These are phyloP conservation scores for Onychomys torridus DNA, from an alignment of 2,797 vertebrate genomes.

Conservation along the genomic window DNA sequence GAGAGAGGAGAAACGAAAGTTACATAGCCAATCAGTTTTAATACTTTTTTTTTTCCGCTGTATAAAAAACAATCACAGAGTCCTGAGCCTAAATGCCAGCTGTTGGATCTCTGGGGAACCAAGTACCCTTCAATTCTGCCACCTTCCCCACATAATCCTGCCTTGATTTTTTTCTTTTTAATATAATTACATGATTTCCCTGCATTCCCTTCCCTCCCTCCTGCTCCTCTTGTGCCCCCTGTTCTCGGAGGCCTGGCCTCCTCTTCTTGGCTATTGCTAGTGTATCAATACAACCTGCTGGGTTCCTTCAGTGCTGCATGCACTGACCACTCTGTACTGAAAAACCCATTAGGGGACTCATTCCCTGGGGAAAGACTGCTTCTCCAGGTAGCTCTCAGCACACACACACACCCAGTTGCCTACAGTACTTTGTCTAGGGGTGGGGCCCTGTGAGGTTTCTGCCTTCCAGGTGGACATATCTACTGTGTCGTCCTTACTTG, in stretches of 20 bases:
- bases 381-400: too few relatives aligned
- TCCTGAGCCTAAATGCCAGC: not conserved
- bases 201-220: not conserved
- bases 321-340: not conserved
- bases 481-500: too few relatives aligned
- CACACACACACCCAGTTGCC: too few relatives aligned
- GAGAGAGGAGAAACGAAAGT: not conserved
- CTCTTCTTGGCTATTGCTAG: not conserved
- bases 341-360: not conserved
- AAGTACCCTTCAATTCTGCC: accelerated
- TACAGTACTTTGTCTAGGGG: not conserved
- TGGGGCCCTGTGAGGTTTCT: not conserved
- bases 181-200: not conserved
- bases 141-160: not conserved
- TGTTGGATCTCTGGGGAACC: not conserved
- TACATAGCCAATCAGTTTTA: not conserved
- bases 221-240: not conserved
- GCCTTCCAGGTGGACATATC: not conserved
- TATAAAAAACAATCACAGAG: slow-evolving; percentile 18
- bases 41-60: not conserved
- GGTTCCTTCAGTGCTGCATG: too few relatives aligned
- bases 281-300: too few relatives aligned
- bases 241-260: not conserved
- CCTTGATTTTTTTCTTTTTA: not conserved
- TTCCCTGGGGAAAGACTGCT: not conserved